Evolutionary conservation across 1,140 invertebrate genomes (phyloP).

Genomic region (Sycophaga agraensis): DNA sequence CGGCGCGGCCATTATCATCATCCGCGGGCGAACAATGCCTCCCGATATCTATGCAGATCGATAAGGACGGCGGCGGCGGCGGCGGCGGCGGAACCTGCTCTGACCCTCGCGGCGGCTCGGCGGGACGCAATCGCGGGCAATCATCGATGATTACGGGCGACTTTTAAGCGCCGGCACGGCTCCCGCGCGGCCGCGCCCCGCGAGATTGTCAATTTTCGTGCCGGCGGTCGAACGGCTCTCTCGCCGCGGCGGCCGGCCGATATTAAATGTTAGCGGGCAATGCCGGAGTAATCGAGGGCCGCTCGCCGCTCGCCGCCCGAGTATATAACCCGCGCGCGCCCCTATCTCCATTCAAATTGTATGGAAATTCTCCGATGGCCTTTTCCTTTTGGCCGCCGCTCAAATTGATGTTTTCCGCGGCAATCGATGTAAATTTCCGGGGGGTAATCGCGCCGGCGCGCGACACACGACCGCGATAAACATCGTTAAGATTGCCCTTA

Average conservation of each 20-base stretch:
- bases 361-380: constrained; percentile 23
- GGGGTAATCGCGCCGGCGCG: too few species aligned
- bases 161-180: constrained; percentile 30
- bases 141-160: constrained; percentile 49
- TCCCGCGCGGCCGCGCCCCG: background rate
- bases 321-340: background rate
- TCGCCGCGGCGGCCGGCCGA: constrained; percentile 37
- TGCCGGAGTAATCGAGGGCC: constrained; percentile 44
- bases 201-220: constrained; percentile 50
- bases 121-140: constrained; percentile 52
- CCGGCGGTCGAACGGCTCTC: constrained; percentile 43
- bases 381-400: constrained; percentile 18
- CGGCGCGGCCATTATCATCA: too few species aligned
- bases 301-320: background rate
- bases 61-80: too few species aligned
- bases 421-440: constrained; percentile 4
- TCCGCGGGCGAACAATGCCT: too few species aligned
- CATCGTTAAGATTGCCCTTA: constrained; percentile 9
- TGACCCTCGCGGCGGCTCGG: background rate
- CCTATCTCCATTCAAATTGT: constrained; percentile 25
- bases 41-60: too few species aligned
- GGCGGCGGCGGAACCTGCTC: background rate
- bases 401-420: constrained; percentile 22
- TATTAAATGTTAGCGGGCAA: constrained; percentile 55
- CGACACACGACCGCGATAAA: constrained; percentile 8